Conservation (phyloP, 2,797 vertebrate genomes). For the Spheniscus humboldti region DNA sequence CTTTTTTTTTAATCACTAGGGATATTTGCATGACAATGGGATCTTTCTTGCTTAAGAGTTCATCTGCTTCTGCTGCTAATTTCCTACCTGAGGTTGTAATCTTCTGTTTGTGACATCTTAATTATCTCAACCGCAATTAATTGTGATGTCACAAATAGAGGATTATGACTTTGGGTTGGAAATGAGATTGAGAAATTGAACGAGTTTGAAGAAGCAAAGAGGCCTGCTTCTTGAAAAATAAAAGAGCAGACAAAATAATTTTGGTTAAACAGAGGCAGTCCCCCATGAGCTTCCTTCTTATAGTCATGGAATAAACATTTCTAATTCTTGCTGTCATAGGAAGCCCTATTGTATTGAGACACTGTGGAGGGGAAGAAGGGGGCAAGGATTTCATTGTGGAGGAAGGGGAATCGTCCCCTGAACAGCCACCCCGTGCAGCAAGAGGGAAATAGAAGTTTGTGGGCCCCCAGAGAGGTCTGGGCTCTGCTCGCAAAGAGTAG, state of each 20-base stretch:
- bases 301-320: not conserved
- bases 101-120: constrained; percentile 53
- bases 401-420: not conserved
- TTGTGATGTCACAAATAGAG: constrained; percentile 29
- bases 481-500: not conserved
- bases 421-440: not conserved
- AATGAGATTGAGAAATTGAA: constrained; percentile 10
- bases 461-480: not conserved
- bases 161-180: constrained; percentile 20
- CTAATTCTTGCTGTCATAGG: not conserved
- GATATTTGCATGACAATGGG: constrained; percentile 63
- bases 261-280: not conserved
- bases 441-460: accelerated
- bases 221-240: not conserved
- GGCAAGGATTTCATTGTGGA: not conserved
- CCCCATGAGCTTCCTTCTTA: not conserved
- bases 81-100: constrained; percentile 56
- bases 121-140: constrained; percentile 41
- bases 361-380: not conserved
- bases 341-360: not conserved
- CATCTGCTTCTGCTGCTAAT: constrained; percentile 42
- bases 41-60: constrained; percentile 52
- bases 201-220: not conserved
- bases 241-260: not conserved
- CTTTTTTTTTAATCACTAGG: not conserved